Conservation (phyloP, 2,888 invertebrate species). For the Copidosoma aretas region DNA sequence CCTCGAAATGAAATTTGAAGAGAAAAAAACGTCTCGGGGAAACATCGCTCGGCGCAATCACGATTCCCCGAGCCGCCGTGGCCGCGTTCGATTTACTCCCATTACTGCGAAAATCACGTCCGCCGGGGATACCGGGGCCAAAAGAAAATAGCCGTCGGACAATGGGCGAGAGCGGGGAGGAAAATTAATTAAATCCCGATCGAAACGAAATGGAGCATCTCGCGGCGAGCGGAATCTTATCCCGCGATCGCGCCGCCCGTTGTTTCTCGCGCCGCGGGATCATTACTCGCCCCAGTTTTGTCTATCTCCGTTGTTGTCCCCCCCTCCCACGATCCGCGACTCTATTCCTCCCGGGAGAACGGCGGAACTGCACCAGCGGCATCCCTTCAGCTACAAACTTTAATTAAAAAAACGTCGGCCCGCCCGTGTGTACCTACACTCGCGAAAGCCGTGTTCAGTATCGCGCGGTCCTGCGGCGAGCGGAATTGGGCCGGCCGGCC, state of each 20-base stretch:
- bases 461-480: conserved; percentile 23
- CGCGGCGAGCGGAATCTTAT: conserved; percentile 7
- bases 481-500: conserved; percentile 33
- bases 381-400: conserved; percentile 54
- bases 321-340: conserved; percentile 13
- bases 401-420: conserved; percentile 55
- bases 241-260: conserved; percentile 9
- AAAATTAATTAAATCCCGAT: conserved; percentile 20
- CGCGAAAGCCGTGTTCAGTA: background rate
- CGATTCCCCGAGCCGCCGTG: background rate
- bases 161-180: background rate
- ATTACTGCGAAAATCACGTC: background rate
- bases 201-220: background rate
- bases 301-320: background rate
- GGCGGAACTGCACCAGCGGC: conserved; percentile 11
- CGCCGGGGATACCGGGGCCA: background rate
- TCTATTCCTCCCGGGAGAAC: conserved; percentile 31
- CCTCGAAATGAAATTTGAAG: no score
- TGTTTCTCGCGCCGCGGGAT: conserved; percentile 10
- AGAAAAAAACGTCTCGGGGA: no score
- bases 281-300: conserved; percentile 28
- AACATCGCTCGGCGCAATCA: background rate
- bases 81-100: background rate
- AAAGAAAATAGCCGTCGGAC: background rate
- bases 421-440: background rate